Evolutionary conservation across 2,888 invertebrate genomes (phyloP).

Genomic region (Polietes domitor): DNA sequence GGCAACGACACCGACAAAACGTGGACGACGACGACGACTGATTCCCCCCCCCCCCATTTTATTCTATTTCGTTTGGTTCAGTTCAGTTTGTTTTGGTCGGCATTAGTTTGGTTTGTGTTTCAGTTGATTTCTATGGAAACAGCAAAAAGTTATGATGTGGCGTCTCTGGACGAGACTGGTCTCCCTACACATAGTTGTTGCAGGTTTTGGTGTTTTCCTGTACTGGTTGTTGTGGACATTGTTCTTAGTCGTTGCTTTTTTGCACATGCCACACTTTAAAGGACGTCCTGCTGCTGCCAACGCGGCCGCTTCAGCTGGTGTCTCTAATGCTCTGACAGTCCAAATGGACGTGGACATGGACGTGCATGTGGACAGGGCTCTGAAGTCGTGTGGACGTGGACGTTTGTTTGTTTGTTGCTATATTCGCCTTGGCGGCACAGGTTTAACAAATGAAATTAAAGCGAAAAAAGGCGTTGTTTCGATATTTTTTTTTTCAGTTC

Average conservation of each 20-base stretch:
- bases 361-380: background rate
- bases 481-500: conserved; percentile 20
- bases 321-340: background rate
- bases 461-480: conserved; percentile 66
- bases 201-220: background rate
- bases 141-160: conserved; percentile 20
- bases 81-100: conserved; percentile 52
- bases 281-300: conserved; percentile 58
- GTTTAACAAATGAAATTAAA: conserved; percentile 37
- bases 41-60: background rate
- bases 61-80: conserved; percentile 31
- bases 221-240: no score
- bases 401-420: conserved; percentile 70
- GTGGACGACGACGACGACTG: conserved; percentile 37
- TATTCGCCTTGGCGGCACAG: conserved; percentile 72
- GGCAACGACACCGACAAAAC: conserved; percentile 73
- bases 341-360: conserved; percentile 3
- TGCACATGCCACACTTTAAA: conserved; percentile 35
- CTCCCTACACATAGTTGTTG: background rate
- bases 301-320: conserved; percentile 9
- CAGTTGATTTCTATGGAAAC: conserved; percentile 65
- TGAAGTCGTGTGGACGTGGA: conserved; percentile 36
- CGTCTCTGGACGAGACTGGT: conserved; percentile 29
- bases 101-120: conserved; percentile 73
- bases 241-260: no score